Conservation (phyloP, 2,113 vertebrate genomes). For the Crotalus tigris region DNA sequence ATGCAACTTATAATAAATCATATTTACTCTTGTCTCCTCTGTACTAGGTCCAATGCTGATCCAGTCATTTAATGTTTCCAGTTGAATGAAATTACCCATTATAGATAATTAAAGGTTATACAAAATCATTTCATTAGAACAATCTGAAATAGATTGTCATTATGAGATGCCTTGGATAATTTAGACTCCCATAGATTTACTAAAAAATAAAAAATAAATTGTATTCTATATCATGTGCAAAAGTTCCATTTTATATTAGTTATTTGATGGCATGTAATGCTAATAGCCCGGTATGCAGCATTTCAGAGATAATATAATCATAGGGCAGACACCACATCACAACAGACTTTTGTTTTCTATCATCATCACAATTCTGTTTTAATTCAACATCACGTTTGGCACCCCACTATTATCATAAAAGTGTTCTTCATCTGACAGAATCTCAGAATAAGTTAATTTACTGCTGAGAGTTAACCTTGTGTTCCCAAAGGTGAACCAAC, state of each 20-base stretch:
- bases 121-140: not conserved
- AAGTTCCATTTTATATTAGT: constrained; percentile 12
- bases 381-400: constrained; percentile 2
- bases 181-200: not conserved
- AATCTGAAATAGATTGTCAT: constrained; percentile 10
- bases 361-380: not conserved
- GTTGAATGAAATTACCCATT: not conserved
- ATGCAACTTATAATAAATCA: not conserved
- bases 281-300: constrained; percentile 21
- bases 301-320: constrained; percentile 15
- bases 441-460: constrained; percentile 2
- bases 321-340: not conserved
- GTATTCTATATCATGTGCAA: constrained; percentile 12
- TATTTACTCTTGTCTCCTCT: not conserved
- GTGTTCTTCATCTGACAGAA: not conserved
- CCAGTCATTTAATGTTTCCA: not conserved
- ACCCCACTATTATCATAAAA: constrained; percentile 9
- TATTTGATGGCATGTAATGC: constrained; percentile 19
- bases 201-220: not conserved
- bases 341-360: constrained; percentile 7
- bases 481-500: not conserved
- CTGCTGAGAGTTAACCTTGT: constrained; percentile 19
- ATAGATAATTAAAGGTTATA: not conserved
- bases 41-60: not conserved
- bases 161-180: not conserved